These are phyloP conservation scores for Sitta europaea DNA, from an alignment of 2,113 vertebrate genomes.

Conservation along the genomic window DNA sequence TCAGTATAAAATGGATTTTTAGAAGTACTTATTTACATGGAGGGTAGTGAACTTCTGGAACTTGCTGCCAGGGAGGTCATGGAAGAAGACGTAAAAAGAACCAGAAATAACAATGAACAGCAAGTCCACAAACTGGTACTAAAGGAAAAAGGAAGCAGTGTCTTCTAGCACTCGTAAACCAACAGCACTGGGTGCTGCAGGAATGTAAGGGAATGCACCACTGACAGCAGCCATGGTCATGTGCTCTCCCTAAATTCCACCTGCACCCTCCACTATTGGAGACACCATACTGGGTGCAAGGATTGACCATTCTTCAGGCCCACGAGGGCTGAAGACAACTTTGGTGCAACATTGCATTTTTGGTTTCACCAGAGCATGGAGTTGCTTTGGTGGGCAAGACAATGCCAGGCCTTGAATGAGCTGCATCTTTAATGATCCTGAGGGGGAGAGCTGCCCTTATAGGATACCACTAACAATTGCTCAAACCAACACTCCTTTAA, in stretches of 20 bases:
- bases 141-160: background rate
- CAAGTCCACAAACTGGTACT: background rate
- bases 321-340: rapidly evolving
- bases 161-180: background rate
- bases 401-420: background rate
- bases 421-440: background rate
- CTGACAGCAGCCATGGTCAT: background rate
- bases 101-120: background rate
- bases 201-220: background rate
- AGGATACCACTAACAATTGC: background rate
- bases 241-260: background rate
- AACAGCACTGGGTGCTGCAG: background rate
- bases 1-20: background rate
- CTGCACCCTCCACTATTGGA: background rate
- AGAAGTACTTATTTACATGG: background rate
- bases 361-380: background rate
- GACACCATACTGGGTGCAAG: background rate
- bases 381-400: background rate
- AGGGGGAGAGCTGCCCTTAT: background rate
- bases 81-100: background rate
- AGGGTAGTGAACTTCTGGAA: background rate
- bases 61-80: background rate
- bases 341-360: rapidly evolving
- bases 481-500: background rate
- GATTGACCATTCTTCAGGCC: background rate